phyloP scores from a whole-genome alignment of 2,797 vertebrate species.

The Acanthis flammea region DNA sequence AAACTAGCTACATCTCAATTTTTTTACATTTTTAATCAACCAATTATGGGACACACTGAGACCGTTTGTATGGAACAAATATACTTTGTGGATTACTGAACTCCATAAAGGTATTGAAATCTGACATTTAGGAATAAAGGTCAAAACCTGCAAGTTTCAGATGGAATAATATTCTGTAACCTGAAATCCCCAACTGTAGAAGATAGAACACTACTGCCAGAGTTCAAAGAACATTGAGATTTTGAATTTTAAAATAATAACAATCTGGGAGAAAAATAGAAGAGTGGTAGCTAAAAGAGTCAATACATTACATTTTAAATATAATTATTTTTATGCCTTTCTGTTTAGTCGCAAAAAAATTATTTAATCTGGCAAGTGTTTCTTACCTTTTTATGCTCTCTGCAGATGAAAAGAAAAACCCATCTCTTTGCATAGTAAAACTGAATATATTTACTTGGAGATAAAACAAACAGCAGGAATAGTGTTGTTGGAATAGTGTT shows the following conservation, averaged over 20 bases:
- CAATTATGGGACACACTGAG: background rate
- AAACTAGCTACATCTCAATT: slow-evolving; percentile 2
- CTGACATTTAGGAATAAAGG: slow-evolving; percentile 1
- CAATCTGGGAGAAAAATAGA: background rate
- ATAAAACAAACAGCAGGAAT: background rate
- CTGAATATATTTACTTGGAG: background rate
- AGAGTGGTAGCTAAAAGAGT: background rate
- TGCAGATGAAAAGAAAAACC: background rate
- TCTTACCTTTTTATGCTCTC: background rate
- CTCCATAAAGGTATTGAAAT: background rate
- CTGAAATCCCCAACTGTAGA: background rate
- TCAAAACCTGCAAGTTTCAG: background rate
- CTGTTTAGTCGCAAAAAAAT: background rate
- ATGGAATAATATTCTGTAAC: slow-evolving; percentile 13
- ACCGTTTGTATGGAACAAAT: slow-evolving; percentile 3
- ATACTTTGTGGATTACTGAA: background rate
- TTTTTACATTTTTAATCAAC: slow-evolving; percentile 39
- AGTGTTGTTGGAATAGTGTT: background rate
- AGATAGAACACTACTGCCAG: background rate
- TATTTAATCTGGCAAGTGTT: background rate
- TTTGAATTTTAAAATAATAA: background rate
- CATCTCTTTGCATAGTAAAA: background rate
- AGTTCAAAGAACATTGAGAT: background rate
- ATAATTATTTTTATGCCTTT: background rate
- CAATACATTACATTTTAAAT: background rate